Base-by-base conservation (phyloP, 2,797 vertebrate species). In the Centroberyx gerrardi region DNA sequence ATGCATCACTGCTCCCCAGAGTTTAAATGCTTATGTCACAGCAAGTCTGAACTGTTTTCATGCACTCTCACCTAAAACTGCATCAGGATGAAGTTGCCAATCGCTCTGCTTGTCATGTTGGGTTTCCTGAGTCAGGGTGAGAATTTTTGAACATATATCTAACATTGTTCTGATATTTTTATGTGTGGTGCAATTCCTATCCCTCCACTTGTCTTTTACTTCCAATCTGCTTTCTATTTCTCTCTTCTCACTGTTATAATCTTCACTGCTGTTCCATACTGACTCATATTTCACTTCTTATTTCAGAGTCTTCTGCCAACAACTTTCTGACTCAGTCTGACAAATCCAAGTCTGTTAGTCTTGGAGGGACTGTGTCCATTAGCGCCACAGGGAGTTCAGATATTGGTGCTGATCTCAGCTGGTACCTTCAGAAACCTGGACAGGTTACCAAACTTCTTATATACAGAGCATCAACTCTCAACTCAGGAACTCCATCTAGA, bases 401-500 rank as follows among this genome's bases (percentile, higher is more conserved):
- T 27, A 55, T 88, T 17, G 22, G 1, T 10, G 0, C 0, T 73
- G 12, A 14, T 59, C 81, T 89, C 52, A 17, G 13, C 62, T 92
- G 92, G 87, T 90, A 81, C 54, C 85, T 79, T 54, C 90, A 90
- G 78, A 91, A 87, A 83, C 83, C 82, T 49, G 86, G 86, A 80
- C 78, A 90, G 53, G 13, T 52, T 59, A 72, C 86, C 3, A 82
- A 89, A 78, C 87, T 71, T 29, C 81, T 90, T 8, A 86, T 86
- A 18, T 74, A 80, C 15, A 0, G 0, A 0, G 0, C 10, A 62
- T 38, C 64, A 63, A 27, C 0, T 0, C 68, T 0, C 7, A 5
- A 4, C 53, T 68, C 80, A 40, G 84, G 80, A 66, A 66, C 78
- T 58, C 69, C 80, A 0, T 64, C 82, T 80, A 59, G 76, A 77